These are phyloP conservation scores for Zele albiditarsus DNA, from an alignment of 2,888 invertebrate genomes.

Conservation along the genomic window DNA sequence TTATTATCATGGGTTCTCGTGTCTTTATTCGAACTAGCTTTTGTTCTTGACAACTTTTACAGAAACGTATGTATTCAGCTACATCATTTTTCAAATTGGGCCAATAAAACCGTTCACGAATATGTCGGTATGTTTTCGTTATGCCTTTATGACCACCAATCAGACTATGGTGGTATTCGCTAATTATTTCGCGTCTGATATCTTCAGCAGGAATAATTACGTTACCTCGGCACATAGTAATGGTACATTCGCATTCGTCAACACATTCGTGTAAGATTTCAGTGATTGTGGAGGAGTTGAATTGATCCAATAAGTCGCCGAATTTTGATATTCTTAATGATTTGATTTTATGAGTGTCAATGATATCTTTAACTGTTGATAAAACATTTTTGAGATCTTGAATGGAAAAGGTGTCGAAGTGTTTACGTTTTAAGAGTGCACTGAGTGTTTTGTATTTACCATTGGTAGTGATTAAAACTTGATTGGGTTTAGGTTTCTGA, in stretches of 20 bases:
- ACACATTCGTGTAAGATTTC: background rate
- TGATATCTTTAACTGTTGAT: background rate
- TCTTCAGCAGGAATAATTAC: too few relatives aligned
- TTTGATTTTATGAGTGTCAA: slow-evolving; percentile 11
- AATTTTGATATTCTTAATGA: slow-evolving; percentile 22
- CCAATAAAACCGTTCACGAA: slow-evolving; percentile 47
- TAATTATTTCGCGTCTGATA: too few relatives aligned
- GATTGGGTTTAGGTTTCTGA: slow-evolving; percentile 24
- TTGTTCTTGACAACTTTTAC: slow-evolving; percentile 47
- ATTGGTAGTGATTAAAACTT: too few relatives aligned
- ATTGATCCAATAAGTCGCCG: slow-evolving; percentile 24
- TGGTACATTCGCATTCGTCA: background rate
- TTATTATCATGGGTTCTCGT: slow-evolving; percentile 48
- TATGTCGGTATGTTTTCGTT: slow-evolving; percentile 23
- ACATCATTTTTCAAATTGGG: slow-evolving; percentile 42
- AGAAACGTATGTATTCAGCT: too few relatives aligned
- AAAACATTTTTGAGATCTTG: slow-evolving; percentile 15
- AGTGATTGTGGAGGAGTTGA: background rate
- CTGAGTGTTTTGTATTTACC: slow-evolving; percentile 22
- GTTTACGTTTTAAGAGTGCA: slow-evolving; percentile 19
- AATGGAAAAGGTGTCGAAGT: slow-evolving; percentile 25
- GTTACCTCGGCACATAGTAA: slow-evolving; percentile 28
- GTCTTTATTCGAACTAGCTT: slow-evolving; percentile 42
- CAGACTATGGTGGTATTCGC: slow-evolving; percentile 23
- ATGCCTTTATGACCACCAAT: slow-evolving; percentile 34